These are phyloP conservation scores for Popillia japonica DNA, from an alignment of 1,140 invertebrate species.

Conservation along the genomic window DNA sequence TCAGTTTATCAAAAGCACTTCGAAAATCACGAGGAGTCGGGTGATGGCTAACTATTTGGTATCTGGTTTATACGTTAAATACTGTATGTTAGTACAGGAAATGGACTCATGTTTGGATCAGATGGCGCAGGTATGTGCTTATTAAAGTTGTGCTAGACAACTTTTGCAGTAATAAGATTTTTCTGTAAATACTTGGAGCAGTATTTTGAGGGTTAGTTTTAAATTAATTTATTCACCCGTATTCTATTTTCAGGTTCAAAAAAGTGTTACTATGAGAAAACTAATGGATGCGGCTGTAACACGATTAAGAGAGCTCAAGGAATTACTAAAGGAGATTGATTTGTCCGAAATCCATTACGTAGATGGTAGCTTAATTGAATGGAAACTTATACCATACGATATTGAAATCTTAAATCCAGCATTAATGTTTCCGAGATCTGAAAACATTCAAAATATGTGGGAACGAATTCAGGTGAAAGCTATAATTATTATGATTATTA, in stretches of 20 bases:
- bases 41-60: constrained; percentile 49
- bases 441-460: constrained; percentile 52
- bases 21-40: constrained; percentile 46
- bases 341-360: constrained; percentile 67
- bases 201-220: no score
- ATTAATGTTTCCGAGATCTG: constrained; percentile 49
- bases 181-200: no score
- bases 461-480: constrained; percentile 53
- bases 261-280: constrained; percentile 53
- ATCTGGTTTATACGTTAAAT: constrained; percentile 54
- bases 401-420: constrained; percentile 60
- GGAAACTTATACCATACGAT: constrained; percentile 67
- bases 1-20: constrained; percentile 21
- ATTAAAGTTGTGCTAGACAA: background rate
- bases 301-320: constrained; percentile 58
- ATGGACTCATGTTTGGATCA: constrained; percentile 54
- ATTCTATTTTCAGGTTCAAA: constrained; percentile 53
- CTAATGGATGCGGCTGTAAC: constrained; percentile 54
- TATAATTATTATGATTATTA: no score
- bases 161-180: background rate
- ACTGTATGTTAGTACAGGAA: constrained; percentile 54
- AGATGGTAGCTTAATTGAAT: constrained; percentile 68
- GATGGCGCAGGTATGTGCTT: constrained; percentile 49
- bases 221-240: no score
- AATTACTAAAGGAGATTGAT: constrained; percentile 60